phyloP scores from a whole-genome alignment of 2,888 invertebrate genomes.

The Rotaria socialis region DNA sequence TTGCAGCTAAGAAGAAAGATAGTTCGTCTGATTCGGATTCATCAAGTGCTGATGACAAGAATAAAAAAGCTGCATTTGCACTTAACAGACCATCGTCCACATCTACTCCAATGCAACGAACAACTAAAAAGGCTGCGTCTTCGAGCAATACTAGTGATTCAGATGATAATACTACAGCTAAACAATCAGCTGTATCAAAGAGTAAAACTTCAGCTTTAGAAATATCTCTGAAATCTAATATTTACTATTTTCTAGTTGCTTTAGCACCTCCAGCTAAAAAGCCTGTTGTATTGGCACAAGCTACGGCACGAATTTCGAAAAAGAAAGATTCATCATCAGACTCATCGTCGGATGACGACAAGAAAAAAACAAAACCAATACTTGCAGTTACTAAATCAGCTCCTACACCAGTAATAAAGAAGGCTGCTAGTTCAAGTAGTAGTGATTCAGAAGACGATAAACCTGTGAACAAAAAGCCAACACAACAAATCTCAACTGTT shows the following conservation, averaged over 20 bases:
- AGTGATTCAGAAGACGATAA: no score
- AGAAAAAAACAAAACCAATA: background rate
- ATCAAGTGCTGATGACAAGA: background rate
- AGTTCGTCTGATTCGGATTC: background rate
- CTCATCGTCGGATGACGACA: no score
- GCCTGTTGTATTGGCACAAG: background rate
- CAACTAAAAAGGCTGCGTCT: background rate
- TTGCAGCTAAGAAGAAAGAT: background rate
- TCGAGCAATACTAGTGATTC: background rate
- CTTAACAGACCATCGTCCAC: background rate
- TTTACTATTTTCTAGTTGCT: background rate
- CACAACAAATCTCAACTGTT: no score
- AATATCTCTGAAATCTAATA: no score
- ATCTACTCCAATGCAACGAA: background rate
- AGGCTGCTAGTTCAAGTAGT: no score
- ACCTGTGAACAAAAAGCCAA: no score
- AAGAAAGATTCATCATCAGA: constrained; percentile 28
- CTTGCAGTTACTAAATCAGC: background rate
- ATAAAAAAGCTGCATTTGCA: background rate
- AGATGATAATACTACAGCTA: background rate
- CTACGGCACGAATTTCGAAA: background rate
- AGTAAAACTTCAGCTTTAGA: background rate
- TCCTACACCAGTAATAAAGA: background rate
- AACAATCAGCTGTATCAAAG: background rate
- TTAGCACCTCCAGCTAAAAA: background rate